Evolutionary conservation across 2,797 vertebrate species (phyloP).

Genomic region (Tarsius wallacei): DNA sequence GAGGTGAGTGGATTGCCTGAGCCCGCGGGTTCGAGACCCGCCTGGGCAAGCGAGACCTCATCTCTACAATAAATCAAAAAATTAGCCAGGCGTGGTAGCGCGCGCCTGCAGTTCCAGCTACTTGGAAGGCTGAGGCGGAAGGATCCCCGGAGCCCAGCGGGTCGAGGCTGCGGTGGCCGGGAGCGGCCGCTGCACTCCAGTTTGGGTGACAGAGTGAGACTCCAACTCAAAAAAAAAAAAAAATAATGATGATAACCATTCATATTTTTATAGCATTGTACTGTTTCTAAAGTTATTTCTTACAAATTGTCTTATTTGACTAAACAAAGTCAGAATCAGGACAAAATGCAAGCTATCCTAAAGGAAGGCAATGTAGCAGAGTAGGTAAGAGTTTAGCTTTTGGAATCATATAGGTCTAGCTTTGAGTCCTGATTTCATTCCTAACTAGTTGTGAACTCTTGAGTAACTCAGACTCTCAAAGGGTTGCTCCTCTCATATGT

Average conservation of each 20-base stretch:
- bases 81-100: too few relatives aligned
- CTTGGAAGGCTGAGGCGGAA: too few relatives aligned
- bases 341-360: slow-evolving; percentile 17
- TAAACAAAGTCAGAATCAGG: slow-evolving; percentile 15
- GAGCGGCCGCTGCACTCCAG: too few relatives aligned
- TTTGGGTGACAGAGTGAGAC: too few relatives aligned
- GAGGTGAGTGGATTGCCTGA: too few relatives aligned
- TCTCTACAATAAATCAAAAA: too few relatives aligned
- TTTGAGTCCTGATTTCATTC: neutral
- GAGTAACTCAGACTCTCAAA: slow-evolving; percentile 34
- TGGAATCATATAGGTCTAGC: neutral
- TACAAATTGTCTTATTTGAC: slow-evolving; percentile 33
- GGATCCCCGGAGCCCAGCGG: too few relatives aligned
- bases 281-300: slow-evolving; percentile 16
- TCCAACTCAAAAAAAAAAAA: neutral
- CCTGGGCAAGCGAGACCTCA: too few relatives aligned
- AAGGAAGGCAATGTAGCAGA: neutral
- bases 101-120: too few relatives aligned
- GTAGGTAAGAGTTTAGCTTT: neutral
- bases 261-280: slow-evolving; percentile 5
- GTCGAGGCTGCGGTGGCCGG: too few relatives aligned
- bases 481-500: neutral
- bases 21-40: too few relatives aligned
- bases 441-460: neutral
- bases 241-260: neutral